Base-by-base conservation (phyloP, 2,113 vertebrate species). In the Lamprotornis superbus region DNA sequence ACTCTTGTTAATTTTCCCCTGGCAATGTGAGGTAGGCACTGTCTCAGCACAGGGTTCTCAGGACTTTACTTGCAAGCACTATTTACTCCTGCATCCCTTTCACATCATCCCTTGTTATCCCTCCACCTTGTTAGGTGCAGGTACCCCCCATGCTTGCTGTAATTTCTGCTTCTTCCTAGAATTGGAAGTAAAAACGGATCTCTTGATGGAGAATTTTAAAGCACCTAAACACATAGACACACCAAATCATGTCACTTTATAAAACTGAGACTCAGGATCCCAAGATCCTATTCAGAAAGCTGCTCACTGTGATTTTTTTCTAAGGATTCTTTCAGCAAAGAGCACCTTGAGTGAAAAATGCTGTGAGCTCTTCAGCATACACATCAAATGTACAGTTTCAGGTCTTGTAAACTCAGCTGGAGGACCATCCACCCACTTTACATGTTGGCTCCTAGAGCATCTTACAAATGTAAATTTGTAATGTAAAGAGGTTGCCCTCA, bases 391-490 rank as follows among this genome's bases (percentile, higher is more conserved):
- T 57, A 46, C 15, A 56, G 47, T 33, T 89, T 67, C 24, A 49
- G 39, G 17, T 39, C 47, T 68, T 39, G 33, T 3, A 55, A 60
- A 39, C 50, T 82, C 44, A 60, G 24, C 68, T 30, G 28, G 33
- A 80, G 42, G 35, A 63, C 21, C 22, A 15, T 28, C 42, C 0
- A 0, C 44, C 37, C 12, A 4, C 25, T 37, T 4, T 18, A 25
- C 5, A 5, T 2, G 0, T 16, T 5, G n/a, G 28, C 64, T 73
- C n/a, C 53, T 7, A 44, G 7, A 55, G 21, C 21, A 23, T 44
- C n/a, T 64, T 35, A 24, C 3, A 9, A 31, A 20, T n/a, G n/a
- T n/a, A n/a, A n/a, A n/a, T n/a, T n/a, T n/a, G 55, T 16, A 13
- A 2, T 46, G 30, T 40, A 24, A 14, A 87, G 74, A 55, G 16